Conservation (phyloP, 2,113 vertebrate genomes). For the Taxidea taxus region DNA sequence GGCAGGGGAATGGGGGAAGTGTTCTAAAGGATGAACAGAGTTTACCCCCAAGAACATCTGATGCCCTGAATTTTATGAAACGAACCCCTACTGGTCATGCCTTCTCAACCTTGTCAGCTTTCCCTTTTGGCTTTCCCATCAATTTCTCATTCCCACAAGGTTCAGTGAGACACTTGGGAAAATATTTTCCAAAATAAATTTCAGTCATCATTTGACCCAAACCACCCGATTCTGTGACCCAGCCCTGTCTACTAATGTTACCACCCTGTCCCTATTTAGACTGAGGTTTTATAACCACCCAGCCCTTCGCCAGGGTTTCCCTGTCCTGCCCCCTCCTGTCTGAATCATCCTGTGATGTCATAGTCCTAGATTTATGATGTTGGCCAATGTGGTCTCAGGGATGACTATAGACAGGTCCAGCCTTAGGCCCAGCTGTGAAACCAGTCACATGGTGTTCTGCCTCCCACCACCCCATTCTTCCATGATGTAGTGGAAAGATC, state of each 20-base stretch:
- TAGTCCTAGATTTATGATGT: background rate
- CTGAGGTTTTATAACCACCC: constrained; percentile 62
- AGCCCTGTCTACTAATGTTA: constrained; percentile 59
- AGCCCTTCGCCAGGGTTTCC: constrained; percentile 56
- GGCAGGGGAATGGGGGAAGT: background rate
- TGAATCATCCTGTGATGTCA: constrained; percentile 69
- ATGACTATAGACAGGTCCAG: background rate
- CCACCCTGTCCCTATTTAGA: constrained; percentile 67
- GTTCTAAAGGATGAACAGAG: background rate
- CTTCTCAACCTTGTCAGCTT: background rate
- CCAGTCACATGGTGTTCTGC: background rate
- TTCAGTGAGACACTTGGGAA: constrained; percentile 64
- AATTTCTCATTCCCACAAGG: constrained; percentile 51
- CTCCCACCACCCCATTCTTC: background rate
- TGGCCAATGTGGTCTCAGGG: constrained; percentile 20
- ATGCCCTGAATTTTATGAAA: background rate
- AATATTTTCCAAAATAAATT: constrained; percentile 77
- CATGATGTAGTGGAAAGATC: background rate
- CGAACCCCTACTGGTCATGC: background rate
- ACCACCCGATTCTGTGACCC: constrained; percentile 42
- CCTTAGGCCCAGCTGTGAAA: background rate
- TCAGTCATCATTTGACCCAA: constrained; percentile 61
- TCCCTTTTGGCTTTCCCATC: background rate
- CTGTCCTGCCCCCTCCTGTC: constrained; percentile 40
- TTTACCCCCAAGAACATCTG: background rate